phyloP scores from a whole-genome alignment of 2,113 vertebrate species.

The Condylura cristata region DNA sequence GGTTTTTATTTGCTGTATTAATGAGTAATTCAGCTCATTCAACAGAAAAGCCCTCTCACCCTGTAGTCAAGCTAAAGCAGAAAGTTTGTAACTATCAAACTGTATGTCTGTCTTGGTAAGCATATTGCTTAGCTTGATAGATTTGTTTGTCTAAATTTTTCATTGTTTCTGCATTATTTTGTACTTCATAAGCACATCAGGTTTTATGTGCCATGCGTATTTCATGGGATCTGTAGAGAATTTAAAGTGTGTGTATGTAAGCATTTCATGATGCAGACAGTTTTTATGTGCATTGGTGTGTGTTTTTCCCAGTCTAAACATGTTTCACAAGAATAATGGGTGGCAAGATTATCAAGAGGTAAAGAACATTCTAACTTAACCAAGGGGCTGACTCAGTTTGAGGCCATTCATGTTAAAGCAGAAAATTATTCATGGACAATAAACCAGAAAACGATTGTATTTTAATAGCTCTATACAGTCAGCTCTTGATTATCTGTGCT shows the following conservation, averaged over 20 bases:
- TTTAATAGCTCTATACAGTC: constrained; percentile 67
- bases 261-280: constrained; percentile 66
- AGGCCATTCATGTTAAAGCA: constrained; percentile 29
- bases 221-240: constrained; percentile 69
- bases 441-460: constrained; percentile 39
- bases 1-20: constrained; percentile 58
- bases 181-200: constrained; percentile 84
- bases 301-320: constrained; percentile 65
- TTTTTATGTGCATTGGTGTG: constrained; percentile 56
- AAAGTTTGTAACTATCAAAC: constrained; percentile 60
- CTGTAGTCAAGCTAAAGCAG: constrained; percentile 62
- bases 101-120: constrained; percentile 67
- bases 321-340: constrained; percentile 45
- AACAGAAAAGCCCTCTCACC: constrained; percentile 72
- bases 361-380: constrained; percentile 48
- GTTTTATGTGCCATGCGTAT: constrained; percentile 86
- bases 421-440: constrained; percentile 44
- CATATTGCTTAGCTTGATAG: constrained; percentile 69
- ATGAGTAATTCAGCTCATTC: constrained; percentile 65
- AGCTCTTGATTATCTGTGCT: constrained; percentile 74
- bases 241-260: constrained; percentile 75
- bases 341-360: background rate
- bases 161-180: constrained; percentile 84
- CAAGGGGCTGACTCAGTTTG: constrained; percentile 22
- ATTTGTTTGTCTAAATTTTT: constrained; percentile 82